Percentiles rank a stretch among this genome's conserved stretches.
These are phyloP conservation scores for Dendrolimus pini DNA, from an alignment of 2,888 invertebrate species.

Conservation along the genomic window DNA sequence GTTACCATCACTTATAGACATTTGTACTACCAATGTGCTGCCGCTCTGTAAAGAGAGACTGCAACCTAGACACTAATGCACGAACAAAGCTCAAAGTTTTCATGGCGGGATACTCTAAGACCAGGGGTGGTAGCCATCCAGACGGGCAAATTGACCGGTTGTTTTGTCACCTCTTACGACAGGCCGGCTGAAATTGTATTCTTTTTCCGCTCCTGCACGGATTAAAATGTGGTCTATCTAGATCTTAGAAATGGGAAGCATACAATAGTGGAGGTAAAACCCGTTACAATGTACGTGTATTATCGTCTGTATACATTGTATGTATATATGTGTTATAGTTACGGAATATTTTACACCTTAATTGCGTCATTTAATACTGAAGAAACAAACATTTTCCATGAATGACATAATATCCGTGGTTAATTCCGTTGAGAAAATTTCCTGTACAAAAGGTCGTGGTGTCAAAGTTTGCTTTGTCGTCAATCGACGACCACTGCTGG, in stretches of 20 bases:
- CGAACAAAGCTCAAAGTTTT: background rate
- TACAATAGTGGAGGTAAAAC: no score
- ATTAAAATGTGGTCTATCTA: no score
- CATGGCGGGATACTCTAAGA: background rate
- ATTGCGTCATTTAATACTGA: background rate
- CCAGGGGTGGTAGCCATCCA: background rate
- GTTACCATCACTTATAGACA: background rate
- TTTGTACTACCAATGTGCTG: background rate
- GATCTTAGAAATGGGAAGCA: no score
- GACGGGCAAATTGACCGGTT: background rate
- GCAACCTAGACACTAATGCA: background rate
- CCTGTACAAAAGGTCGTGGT: background rate
- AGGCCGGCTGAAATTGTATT: no score
- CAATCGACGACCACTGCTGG: no score
- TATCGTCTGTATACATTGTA: no score
- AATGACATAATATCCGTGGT: background rate
- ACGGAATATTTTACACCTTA: no score
- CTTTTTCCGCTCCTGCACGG: no score
- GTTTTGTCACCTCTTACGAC: no score
- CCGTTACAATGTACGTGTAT: no score
- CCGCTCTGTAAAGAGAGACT: background rate
- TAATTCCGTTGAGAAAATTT: background rate
- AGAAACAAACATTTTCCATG: background rate
- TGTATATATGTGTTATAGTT: no score
- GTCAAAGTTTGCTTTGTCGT: no score